Base-by-base conservation (phyloP, 2,888 invertebrate species). In the Metellina segmentata region DNA sequence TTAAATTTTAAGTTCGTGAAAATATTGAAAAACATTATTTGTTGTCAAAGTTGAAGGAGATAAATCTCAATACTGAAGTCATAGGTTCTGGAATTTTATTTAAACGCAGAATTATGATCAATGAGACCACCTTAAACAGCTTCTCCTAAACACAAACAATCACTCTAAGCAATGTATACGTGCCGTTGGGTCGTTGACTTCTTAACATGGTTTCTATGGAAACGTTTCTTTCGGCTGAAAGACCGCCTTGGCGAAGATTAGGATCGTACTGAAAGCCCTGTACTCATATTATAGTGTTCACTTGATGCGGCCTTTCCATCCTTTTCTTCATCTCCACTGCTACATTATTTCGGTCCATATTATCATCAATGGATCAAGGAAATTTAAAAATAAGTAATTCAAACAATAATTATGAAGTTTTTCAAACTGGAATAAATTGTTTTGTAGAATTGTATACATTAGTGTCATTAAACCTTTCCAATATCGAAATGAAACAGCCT, bases 181-280 rank as follows among this genome's bases (percentile, higher is more conserved):
- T 9, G 19, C 74, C 74, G 7, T n/a, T 19, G 48, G 74, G 83
- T 86, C 85, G 69, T 70, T 52, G 85, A 88, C 82, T 77, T 72
- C 72, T 16, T 72, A 69, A 16, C 75, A 53, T 72, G 85, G 19
- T 92, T 96, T 96, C 89, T 96, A 98, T 89, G 74, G 82, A 81
- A 89, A 89, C 89, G 82, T 13, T 20, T 19, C 48, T 61, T 48
- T 11, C 49, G 8, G 71, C 19, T 71, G 48, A 82, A 69, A 20
- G 49, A 13, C 16, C 49, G 16, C 13, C 51, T 71, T 34, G 20
- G 49, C 7, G 16, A 49, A 51, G 13, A 51, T 20, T 71, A 13
- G 34, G 49, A 11, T 51, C 2, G 13, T 9, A 19, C 71, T 82
- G 19, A 71, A 82, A 82, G 11, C 9, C 13, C 5, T 61, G 6